These are phyloP conservation scores for Larimichthys polyactis DNA, from an alignment of 2,113 vertebrate species.

Conservation along the genomic window DNA sequence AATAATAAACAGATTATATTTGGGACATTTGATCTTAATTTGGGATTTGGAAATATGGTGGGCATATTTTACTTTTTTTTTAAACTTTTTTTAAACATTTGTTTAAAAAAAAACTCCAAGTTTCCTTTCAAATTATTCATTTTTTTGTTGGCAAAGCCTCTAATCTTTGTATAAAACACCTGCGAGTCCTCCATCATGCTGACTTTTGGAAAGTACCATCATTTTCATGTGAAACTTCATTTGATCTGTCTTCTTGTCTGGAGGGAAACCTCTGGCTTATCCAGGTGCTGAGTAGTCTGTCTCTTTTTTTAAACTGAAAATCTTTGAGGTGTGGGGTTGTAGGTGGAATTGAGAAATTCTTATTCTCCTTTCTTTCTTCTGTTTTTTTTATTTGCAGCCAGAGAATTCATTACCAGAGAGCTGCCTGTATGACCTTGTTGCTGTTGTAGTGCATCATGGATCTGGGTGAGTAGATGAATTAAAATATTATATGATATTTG, in stretches of 20 bases:
- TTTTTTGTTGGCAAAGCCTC: background rate
- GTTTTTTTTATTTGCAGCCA: slow-evolving; percentile 81
- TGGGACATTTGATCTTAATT: background rate
- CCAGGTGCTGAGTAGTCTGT: background rate
- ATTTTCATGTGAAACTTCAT: background rate
- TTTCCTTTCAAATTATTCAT: background rate
- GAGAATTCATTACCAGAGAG: slow-evolving; percentile 91
- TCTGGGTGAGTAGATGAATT: slow-evolving; percentile 91
- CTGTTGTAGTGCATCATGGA: slow-evolving; percentile 97
- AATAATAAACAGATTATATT: background rate
- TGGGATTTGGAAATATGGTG: background rate
- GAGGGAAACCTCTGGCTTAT: background rate
- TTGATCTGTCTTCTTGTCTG: background rate
- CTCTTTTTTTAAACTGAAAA: background rate
- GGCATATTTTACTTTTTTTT: background rate
- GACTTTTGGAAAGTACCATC: too few relatives aligned
- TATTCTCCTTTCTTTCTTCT: background rate
- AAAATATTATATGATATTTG: background rate
- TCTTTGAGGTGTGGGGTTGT: background rate
- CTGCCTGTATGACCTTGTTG: slow-evolving; percentile 94
- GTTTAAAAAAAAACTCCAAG: background rate
- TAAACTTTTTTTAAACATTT: too few relatives aligned
- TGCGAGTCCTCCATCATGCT: background rate
- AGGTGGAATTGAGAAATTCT: background rate
- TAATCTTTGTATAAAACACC: background rate